Percentiles rank a stretch among this genome's conserved stretches.
Conservation (phyloP, 1,140 invertebrate species). For the Drosophila miranda region DNA sequence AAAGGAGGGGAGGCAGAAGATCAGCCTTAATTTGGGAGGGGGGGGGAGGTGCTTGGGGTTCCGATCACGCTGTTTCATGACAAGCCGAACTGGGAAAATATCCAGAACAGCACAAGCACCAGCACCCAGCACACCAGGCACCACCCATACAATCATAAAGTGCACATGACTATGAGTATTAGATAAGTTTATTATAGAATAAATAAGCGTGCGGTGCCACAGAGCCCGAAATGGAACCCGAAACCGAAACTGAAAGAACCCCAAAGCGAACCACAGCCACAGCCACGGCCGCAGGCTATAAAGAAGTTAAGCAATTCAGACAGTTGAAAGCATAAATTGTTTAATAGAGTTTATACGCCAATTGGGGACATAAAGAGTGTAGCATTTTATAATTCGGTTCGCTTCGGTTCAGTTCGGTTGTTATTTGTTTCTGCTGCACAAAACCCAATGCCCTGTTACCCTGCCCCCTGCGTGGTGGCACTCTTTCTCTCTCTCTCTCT, state of each 20-base stretch:
- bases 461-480: too few species aligned
- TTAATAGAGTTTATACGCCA: slow-evolving; percentile 66
- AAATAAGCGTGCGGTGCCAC: slow-evolving; percentile 55
- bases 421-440: slow-evolving; percentile 6
- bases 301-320: slow-evolving; percentile 73
- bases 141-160: slow-evolving; percentile 17
- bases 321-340: slow-evolving; percentile 70
- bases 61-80: slow-evolving; percentile 38
- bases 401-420: neutral
- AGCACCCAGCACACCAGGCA: slow-evolving; percentile 11
- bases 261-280: slow-evolving; percentile 7
- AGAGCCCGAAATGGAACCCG: neutral
- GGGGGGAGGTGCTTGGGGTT: neutral
- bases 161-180: slow-evolving; percentile 59
- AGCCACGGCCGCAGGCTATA: slow-evolving; percentile 27
- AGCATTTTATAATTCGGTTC: slow-evolving; percentile 32
- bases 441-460: too few species aligned
- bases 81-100: slow-evolving; percentile 17
- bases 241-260: neutral
- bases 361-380: slow-evolving; percentile 51
- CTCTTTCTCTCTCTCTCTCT: neutral
- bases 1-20: neutral
- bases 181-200: slow-evolving; percentile 74
- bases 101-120: slow-evolving; percentile 5
- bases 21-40: slow-evolving; percentile 12